Conservation (phyloP, 2,888 invertebrate species). For the Agapostemon virescens region DNA sequence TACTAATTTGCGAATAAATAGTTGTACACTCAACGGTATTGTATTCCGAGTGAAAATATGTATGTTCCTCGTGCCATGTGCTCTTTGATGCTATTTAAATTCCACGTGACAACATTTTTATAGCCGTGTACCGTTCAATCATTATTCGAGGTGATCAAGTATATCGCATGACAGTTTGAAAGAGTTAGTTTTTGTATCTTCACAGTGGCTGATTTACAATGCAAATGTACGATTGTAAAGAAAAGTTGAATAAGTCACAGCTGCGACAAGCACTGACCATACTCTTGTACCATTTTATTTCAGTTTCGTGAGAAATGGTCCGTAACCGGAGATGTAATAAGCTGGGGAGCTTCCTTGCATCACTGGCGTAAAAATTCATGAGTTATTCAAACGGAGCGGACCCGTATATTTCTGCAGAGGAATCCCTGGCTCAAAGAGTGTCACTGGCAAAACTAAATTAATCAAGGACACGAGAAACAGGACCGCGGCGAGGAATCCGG, state of each 20-base stretch:
- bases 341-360: background rate
- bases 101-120: too few relatives aligned
- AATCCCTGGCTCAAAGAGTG: conserved; percentile 41
- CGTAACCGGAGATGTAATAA: background rate
- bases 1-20: too few relatives aligned
- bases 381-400: background rate
- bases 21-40: too few relatives aligned
- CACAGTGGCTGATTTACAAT: background rate
- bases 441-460: conserved; percentile 60
- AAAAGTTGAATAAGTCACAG: background rate
- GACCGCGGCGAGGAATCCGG: background rate
- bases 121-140: too few relatives aligned
- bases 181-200: background rate
- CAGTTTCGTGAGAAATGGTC: background rate
- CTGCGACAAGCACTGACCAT: too few relatives aligned
- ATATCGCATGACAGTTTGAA: too few relatives aligned
- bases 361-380: background rate
- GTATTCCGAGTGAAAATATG: too few relatives aligned
- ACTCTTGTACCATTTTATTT: background rate
- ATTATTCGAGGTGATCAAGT: too few relatives aligned
- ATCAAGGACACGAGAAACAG: conserved; percentile 12
- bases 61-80: too few relatives aligned
- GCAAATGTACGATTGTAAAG: background rate
- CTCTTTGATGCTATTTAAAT: too few relatives aligned
- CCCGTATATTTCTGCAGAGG: background rate